Percentiles rank a stretch among this genome's conserved stretches.
These are phyloP conservation scores for Drosophila melanosoma DNA, from an alignment of 2,888 invertebrate genomes.

Conservation along the genomic window DNA sequence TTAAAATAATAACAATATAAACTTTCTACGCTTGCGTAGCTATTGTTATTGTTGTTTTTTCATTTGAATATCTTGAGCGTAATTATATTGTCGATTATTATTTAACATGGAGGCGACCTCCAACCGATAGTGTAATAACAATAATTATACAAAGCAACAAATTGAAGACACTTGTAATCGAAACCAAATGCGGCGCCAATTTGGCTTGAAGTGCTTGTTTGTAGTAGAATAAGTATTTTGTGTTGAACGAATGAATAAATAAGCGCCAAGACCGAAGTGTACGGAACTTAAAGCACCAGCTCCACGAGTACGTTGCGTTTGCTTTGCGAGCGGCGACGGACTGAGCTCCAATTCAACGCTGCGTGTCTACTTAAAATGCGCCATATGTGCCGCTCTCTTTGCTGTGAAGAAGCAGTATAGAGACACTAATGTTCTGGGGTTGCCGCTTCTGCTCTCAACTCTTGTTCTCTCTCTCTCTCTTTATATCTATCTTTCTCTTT, in stretches of 20 bases:
- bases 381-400: conserved; percentile 25
- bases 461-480: conserved; percentile 1
- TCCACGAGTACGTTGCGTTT: conserved; percentile 26
- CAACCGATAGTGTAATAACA: conserved; percentile 52
- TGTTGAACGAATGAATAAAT: conserved; percentile 27
- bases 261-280: conserved; percentile 12
- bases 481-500: neutral
- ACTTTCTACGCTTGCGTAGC: conserved; percentile 71
- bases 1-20: conserved; percentile 68
- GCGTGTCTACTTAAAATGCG: conserved; percentile 44
- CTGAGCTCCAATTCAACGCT: conserved; percentile 42
- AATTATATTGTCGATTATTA: conserved; percentile 68
- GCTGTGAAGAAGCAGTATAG: neutral
- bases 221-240: conserved; percentile 27
- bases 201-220: conserved; percentile 32
- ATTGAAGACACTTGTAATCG: conserved; percentile 18
- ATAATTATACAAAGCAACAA: conserved; percentile 38
- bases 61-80: conserved; percentile 53
- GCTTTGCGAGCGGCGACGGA: conserved; percentile 41
- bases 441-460: conserved; percentile 2
- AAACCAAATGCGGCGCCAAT: conserved; percentile 18
- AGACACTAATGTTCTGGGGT: conserved; percentile 1
- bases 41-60: conserved; percentile 39
- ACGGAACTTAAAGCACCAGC: neutral
- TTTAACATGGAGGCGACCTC: conserved; percentile 18